Conservation (phyloP, 1,140 invertebrate species). For the Coelopa frigida region DNA sequence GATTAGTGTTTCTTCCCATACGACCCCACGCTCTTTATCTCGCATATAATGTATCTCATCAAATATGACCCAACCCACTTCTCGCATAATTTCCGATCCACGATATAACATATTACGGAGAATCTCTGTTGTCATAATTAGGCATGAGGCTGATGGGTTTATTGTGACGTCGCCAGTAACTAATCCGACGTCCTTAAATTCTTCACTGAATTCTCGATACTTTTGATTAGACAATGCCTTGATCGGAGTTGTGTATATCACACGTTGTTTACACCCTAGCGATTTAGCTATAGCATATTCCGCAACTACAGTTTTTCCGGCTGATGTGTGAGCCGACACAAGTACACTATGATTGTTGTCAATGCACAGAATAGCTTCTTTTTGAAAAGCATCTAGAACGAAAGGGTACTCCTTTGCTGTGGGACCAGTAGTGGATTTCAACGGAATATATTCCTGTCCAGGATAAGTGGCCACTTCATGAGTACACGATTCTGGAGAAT, state of each 20-base stretch:
- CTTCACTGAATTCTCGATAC: conserved; percentile 95
- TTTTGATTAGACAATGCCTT: conserved; percentile 99
- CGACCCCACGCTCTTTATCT: conserved; percentile 97
- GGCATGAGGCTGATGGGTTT: conserved; percentile 92
- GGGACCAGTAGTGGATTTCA: conserved; percentile 53
- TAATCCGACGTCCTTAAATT: conserved; percentile 96
- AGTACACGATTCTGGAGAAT: conserved; percentile 81
- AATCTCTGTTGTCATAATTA: conserved; percentile 99
- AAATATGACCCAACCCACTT: conserved; percentile 99
- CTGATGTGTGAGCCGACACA: conserved; percentile 99
- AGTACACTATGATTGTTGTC: conserved; percentile 97
- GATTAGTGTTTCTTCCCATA: conserved; percentile 98
- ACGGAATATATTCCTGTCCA: conserved; percentile 71
- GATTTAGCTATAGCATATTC: conserved; percentile 70
- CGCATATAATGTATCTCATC: conserved; percentile 99
- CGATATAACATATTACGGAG: conserved; percentile 97
- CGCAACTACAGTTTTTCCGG: conserved; percentile 98
- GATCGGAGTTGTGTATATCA: conserved; percentile 99
- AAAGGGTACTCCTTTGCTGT: conserved; percentile 93
- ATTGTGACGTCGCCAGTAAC: conserved; percentile 99
- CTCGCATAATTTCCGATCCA: conserved; percentile 95
- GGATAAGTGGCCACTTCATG: conserved; percentile 91
- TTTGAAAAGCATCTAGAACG: conserved; percentile 95
- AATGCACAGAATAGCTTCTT: conserved; percentile 93
- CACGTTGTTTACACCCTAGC: conserved; percentile 68